Conservation (phyloP, 1,140 invertebrate genomes). For the Polypedilum vanderplanki region DNA sequence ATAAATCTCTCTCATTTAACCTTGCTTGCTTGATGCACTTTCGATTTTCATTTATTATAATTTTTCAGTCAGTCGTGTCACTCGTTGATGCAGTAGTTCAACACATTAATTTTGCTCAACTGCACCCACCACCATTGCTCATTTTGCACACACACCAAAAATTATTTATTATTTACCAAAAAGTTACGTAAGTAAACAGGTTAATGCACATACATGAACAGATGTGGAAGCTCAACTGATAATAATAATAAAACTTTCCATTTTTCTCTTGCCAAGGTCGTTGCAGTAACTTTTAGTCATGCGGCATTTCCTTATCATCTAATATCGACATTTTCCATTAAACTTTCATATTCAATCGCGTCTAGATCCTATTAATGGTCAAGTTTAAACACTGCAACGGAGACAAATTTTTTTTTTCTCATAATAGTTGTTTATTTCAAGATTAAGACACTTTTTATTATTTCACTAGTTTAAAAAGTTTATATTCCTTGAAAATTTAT, state of each 20-base stretch:
- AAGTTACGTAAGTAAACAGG: neutral
- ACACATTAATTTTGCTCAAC: neutral
- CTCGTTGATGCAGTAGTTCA: neutral
- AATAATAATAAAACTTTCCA: slow-evolving; percentile 16
- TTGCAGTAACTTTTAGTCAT: neutral
- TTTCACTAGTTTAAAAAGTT: too few species aligned
- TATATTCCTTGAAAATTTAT: too few species aligned
- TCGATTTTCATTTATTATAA: neutral
- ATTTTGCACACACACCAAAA: neutral
- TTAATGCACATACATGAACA: neutral
- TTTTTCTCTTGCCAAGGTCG: neutral
- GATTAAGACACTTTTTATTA: too few species aligned
- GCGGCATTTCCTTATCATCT: slow-evolving; percentile 14
- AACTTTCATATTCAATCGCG: too few species aligned
- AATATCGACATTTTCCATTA: too few species aligned
- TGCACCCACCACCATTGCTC: neutral
- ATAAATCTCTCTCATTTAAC: neutral
- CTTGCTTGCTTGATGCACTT: neutral
- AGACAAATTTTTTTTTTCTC: too few species aligned
- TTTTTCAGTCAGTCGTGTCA: neutral
- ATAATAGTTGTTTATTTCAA: too few species aligned
- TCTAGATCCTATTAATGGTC: too few species aligned
- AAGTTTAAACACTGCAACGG: too few species aligned
- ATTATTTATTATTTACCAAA: neutral
- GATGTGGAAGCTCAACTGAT: neutral